Evolutionary conservation across 1,140 invertebrate genomes (phyloP).

Genomic region (Neotoxoptera formosana): DNA sequence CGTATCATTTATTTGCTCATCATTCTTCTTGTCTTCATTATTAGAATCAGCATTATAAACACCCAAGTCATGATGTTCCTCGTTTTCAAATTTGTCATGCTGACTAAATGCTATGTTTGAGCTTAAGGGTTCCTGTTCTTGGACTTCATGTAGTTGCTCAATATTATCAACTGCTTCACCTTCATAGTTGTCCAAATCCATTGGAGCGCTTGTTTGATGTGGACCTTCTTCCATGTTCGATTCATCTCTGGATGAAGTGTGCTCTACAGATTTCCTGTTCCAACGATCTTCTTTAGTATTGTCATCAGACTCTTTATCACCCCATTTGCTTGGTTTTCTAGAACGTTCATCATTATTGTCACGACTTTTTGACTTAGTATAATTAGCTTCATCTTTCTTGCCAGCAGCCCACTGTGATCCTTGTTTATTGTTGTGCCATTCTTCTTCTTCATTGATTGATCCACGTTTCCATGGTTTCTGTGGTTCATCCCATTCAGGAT

Average conservation of each 20-base stretch:
- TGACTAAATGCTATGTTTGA: not conserved
- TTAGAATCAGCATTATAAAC: not conserved
- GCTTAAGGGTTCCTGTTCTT: not conserved
- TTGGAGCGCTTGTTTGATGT: slow-evolving; percentile 32
- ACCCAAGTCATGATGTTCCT: not conserved
- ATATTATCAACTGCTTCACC: slow-evolving; percentile 14
- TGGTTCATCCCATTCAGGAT: slow-evolving; percentile 51
- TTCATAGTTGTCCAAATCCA: slow-evolving; percentile 49
- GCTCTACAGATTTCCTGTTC: slow-evolving; percentile 5
- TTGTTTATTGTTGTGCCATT: slow-evolving; percentile 36
- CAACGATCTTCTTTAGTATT: slow-evolving; percentile 36
- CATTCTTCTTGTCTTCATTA: not conserved
- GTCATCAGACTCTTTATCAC: slow-evolving; percentile 31
- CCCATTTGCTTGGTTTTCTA: slow-evolving; percentile 51
- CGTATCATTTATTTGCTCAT: not conserved
- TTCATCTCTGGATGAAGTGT: not conserved
- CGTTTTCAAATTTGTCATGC: not conserved
- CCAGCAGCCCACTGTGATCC: not conserved
- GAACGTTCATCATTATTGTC: slow-evolving; percentile 42
- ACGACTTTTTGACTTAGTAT: slow-evolving; percentile 35
- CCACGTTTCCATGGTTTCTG: slow-evolving; percentile 50
- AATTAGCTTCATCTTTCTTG: slow-evolving; percentile 32
- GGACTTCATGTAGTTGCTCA: not conserved
- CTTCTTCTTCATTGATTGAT: slow-evolving; percentile 37
- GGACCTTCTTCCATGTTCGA: not conserved